These are phyloP conservation scores for Rhynchophorus ferrugineus DNA, from an alignment of 1,140 invertebrate genomes.

Conservation along the genomic window DNA sequence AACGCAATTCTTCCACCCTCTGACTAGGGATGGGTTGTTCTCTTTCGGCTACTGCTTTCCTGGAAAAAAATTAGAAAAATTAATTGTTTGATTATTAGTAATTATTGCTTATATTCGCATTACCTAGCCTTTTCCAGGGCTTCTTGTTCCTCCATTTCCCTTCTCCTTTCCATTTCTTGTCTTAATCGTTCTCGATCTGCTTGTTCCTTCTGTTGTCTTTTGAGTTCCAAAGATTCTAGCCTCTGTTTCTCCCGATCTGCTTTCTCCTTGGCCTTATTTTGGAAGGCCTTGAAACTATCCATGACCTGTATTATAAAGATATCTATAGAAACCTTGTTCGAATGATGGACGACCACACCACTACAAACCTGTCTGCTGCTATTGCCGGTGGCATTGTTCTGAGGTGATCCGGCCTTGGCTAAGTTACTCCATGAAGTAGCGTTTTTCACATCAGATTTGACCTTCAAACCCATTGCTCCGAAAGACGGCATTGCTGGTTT, in stretches of 20 bases:
- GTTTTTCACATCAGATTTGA: slow-evolving; percentile 68
- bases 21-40: slow-evolving; percentile 36
- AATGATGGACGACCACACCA: too few species aligned
- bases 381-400: slow-evolving; percentile 48
- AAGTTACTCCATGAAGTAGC: slow-evolving; percentile 90
- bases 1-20: slow-evolving; percentile 35
- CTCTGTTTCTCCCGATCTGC: slow-evolving; percentile 80
- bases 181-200: slow-evolving; percentile 72
- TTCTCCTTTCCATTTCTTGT: slow-evolving; percentile 69
- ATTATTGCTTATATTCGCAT: background rate
- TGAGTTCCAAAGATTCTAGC: slow-evolving; percentile 72
- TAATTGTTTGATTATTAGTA: background rate
- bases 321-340: background rate
- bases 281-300: slow-evolving; percentile 74
- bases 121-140: slow-evolving; percentile 59
- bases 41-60: slow-evolving; percentile 48
- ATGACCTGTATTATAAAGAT: slow-evolving; percentile 46
- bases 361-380: slow-evolving; percentile 52
- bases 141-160: slow-evolving; percentile 74
- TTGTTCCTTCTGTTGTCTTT: slow-evolving; percentile 72
- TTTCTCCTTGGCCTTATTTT: slow-evolving; percentile 92
- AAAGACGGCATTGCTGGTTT: slow-evolving; percentile 35
- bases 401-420: slow-evolving; percentile 70
- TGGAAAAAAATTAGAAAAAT: slow-evolving; percentile 31
- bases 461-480: slow-evolving; percentile 42